Evolutionary conservation across 2,888 invertebrate species (phyloP).

Genomic region (Agrilus biguttatus): DNA sequence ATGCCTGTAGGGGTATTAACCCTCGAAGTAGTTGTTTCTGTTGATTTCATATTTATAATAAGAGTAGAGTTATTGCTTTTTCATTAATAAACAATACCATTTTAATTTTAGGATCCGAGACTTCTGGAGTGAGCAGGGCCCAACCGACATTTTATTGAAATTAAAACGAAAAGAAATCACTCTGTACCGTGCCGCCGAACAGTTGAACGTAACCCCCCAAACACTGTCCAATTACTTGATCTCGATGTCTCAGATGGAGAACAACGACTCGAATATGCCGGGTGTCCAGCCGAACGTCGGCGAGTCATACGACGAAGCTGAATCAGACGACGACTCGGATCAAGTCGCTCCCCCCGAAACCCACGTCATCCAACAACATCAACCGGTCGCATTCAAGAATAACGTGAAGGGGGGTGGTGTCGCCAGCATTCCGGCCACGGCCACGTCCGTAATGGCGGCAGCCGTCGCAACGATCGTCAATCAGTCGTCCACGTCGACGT

Average conservation of each 20-base stretch:
- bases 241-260: slow-evolving; percentile 39
- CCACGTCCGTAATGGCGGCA: slow-evolving; percentile 15
- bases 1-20: too few species aligned
- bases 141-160: slow-evolving; percentile 56
- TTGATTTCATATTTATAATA: too few species aligned
- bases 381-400: neutral
- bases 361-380: slow-evolving; percentile 23
- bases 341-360: slow-evolving; percentile 27
- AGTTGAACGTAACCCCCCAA: slow-evolving; percentile 60
- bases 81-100: neutral
- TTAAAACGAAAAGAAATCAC: slow-evolving; percentile 59
- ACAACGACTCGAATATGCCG: slow-evolving; percentile 25
- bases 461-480: slow-evolving; percentile 11
- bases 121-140: slow-evolving; percentile 66
- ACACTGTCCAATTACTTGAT: slow-evolving; percentile 57
- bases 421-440: slow-evolving; percentile 6
- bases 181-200: slow-evolving; percentile 56
- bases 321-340: slow-evolving; percentile 32
- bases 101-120: slow-evolving; percentile 42
- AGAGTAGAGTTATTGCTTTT: neutral
- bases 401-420: too few species aligned
- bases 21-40: too few species aligned
- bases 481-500: slow-evolving; percentile 10
- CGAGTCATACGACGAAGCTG: slow-evolving; percentile 29
- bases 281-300: slow-evolving; percentile 30